A percentile compares a stretch with the other conserved stretches of the same genome.
Conservation (phyloP, 1,140 invertebrate genomes). For the Anthonomus grandis region DNA sequence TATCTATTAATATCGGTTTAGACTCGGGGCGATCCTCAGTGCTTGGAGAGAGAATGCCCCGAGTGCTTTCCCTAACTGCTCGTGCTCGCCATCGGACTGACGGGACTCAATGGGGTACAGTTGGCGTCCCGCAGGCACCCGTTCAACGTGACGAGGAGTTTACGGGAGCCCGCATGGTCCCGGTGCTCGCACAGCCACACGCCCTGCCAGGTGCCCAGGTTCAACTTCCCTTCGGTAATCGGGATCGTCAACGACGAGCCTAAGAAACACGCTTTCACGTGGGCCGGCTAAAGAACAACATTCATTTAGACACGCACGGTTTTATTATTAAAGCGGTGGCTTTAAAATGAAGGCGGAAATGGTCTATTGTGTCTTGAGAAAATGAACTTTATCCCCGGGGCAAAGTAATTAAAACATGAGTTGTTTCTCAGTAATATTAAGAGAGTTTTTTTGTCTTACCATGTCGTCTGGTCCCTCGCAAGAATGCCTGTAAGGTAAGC, state of each 20-base stretch:
- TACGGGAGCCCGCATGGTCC: slow-evolving; percentile 89
- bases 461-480: slow-evolving; percentile 98
- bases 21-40: slow-evolving; percentile 45
- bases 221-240: slow-evolving; percentile 91
- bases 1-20: too few species aligned
- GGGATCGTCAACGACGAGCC: slow-evolving; percentile 94
- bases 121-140: slow-evolving; percentile 80
- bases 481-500: slow-evolving; percentile 89
- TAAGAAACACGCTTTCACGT: slow-evolving; percentile 94
- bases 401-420: too few species aligned
- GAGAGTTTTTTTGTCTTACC: too few species aligned
- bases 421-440: too few species aligned
- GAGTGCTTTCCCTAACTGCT: slow-evolving; percentile 76
- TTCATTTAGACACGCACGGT: too few species aligned
- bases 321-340: too few species aligned
- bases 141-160: slow-evolving; percentile 86
- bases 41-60: slow-evolving; percentile 49
- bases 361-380: too few species aligned
- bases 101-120: slow-evolving; percentile 77
- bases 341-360: too few species aligned
- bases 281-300: slow-evolving; percentile 78
- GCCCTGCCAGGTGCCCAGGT: slow-evolving; percentile 95
- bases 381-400: too few species aligned
- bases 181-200: slow-evolving; percentile 97
- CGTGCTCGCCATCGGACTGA: slow-evolving; percentile 80